phyloP scores from a whole-genome alignment of 2,888 invertebrate genomes.

The Agriopis leucophaearia region DNA sequence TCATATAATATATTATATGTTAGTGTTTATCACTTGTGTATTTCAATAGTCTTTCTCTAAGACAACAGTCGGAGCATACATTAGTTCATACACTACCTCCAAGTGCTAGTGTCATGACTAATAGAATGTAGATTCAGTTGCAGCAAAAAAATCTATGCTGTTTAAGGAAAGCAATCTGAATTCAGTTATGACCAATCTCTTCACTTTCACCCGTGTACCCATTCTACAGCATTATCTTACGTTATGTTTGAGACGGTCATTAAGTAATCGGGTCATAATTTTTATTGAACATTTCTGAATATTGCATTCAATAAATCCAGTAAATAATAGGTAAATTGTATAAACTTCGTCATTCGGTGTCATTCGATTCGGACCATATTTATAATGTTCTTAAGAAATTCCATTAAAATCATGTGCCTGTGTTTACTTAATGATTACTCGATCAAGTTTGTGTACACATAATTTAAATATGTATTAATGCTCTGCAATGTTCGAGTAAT shows the following conservation, averaged over 20 bases:
- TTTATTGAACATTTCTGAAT: background rate
- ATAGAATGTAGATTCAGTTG: background rate
- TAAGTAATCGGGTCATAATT: background rate
- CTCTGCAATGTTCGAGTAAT: background rate
- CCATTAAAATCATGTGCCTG: background rate
- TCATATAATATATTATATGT: too few species aligned
- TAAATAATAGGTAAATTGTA: too few species aligned
- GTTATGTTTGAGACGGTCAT: background rate
- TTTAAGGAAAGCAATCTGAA: background rate
- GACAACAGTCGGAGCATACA: too few species aligned
- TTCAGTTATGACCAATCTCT: slow-evolving; percentile 1
- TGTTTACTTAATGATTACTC: background rate
- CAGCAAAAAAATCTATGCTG: background rate
- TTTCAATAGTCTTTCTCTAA: too few species aligned
- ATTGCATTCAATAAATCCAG: too few species aligned
- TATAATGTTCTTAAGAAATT: background rate
- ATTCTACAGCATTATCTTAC: background rate
- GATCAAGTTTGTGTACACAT: background rate
- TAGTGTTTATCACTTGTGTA: too few species aligned
- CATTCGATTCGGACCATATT: too few species aligned
- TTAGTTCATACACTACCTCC: too few species aligned
- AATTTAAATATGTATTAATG: background rate
- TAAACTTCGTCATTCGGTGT: too few species aligned
- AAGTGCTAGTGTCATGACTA: too few species aligned
- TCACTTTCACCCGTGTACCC: background rate